Evolutionary conservation across 2,113 vertebrate species (phyloP).

Genomic region (Cyprinodon variegatus): DNA sequence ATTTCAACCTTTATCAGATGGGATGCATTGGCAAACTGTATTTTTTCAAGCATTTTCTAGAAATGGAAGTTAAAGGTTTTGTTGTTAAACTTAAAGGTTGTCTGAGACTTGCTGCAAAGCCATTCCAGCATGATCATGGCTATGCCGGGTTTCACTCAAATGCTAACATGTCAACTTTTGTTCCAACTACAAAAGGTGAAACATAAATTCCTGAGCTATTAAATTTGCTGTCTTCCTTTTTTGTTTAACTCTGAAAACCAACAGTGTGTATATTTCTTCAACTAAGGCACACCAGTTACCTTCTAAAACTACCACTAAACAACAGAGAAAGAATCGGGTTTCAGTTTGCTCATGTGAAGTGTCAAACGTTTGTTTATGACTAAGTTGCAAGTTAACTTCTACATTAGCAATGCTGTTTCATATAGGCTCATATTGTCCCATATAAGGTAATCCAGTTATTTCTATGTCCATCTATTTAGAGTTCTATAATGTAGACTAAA

Average conservation of each 20-base stretch:
- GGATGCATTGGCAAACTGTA: too few species aligned
- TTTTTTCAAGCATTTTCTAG: background rate
- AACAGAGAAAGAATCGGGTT: too few species aligned
- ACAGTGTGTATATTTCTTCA: too few species aligned
- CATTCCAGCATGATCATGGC: background rate
- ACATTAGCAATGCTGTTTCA: background rate
- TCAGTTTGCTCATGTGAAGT: too few species aligned
- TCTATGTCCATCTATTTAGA: constrained; percentile 37
- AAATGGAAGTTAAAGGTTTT: background rate
- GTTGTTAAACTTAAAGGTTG: background rate
- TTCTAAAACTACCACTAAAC: too few species aligned
- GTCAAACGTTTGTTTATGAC: background rate
- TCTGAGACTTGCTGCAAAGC: background rate
- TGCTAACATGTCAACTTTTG: background rate
- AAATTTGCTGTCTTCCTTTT: background rate
- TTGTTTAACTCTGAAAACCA: background rate
- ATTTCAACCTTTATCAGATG: background rate
- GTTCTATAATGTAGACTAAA: constrained; percentile 25
- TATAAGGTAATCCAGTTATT: constrained; percentile 26
- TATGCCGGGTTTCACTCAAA: background rate
- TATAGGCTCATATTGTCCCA: background rate
- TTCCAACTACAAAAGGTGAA: background rate
- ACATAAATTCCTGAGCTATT: background rate
- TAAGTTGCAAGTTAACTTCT: background rate
- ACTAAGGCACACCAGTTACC: too few species aligned